Conservation (phyloP, 2,113 vertebrate genomes). For the Ailurus styani region DNA sequence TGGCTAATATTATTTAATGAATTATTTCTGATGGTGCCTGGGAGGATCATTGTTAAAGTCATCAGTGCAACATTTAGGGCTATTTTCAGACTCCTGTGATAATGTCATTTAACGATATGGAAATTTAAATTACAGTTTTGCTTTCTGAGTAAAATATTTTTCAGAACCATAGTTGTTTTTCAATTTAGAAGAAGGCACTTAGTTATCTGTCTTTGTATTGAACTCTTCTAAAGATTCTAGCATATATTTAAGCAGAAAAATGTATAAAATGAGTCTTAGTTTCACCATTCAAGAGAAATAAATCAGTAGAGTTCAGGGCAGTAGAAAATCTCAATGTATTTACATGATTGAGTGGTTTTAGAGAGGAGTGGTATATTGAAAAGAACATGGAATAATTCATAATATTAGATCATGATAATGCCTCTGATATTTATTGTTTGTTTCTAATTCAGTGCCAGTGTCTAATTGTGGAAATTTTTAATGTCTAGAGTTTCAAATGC, state of each 20-base stretch:
- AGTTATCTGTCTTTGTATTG: background rate
- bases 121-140: background rate
- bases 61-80: background rate
- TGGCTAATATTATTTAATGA: background rate
- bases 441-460: background rate
- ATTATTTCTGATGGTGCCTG: background rate
- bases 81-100: background rate
- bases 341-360: background rate
- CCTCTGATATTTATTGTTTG: background rate
- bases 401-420: background rate
- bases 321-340: background rate
- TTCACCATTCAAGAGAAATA: background rate
- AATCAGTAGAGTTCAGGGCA: background rate
- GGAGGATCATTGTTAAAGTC: background rate
- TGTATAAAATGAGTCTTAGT: background rate
- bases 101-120: background rate
- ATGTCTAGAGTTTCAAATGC: constrained; percentile 83
- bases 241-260: constrained; percentile 2
- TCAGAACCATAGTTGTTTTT: background rate
- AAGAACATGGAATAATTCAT: background rate
- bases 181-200: background rate
- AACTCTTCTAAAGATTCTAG: background rate
- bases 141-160: background rate
- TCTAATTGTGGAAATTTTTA: constrained; percentile 36
- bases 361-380: background rate